Conservation (phyloP, 2,888 invertebrate genomes). For the Auanema sp. region DNA sequence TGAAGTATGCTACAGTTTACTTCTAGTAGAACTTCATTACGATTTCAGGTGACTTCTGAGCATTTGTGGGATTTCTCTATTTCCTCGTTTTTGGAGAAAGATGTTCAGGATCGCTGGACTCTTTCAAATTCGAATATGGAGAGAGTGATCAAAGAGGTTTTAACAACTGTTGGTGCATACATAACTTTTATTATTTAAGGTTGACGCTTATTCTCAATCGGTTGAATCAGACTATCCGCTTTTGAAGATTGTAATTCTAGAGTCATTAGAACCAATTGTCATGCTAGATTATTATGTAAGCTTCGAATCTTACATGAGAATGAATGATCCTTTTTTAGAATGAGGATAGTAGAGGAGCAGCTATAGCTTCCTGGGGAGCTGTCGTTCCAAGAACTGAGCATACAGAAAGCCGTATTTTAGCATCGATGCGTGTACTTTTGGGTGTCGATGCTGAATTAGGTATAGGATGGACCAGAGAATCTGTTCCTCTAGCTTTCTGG, state of each 20-base stretch:
- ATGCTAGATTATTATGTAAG: slow-evolving; percentile 36
- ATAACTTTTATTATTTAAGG: slow-evolving; percentile 8
- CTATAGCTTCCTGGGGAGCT: slow-evolving; percentile 60
- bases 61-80: slow-evolving; percentile 58
- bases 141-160: slow-evolving; percentile 28
- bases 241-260: slow-evolving; percentile 33
- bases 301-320: too few species aligned
- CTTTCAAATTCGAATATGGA: slow-evolving; percentile 31
- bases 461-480: slow-evolving; percentile 29
- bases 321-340: too few species aligned
- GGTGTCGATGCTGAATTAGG: slow-evolving; percentile 19
- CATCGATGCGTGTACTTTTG: slow-evolving; percentile 26
- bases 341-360: slow-evolving; percentile 45
- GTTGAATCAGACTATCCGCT: slow-evolving; percentile 31
- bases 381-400: slow-evolving; percentile 37
- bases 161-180: not conserved
- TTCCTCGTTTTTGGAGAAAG: slow-evolving; percentile 34
- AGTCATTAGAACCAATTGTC: slow-evolving; percentile 29
- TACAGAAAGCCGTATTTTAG: slow-evolving; percentile 30
- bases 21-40: not conserved
- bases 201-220: slow-evolving; percentile 34
- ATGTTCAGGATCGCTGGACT: slow-evolving; percentile 45
- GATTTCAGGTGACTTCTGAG: slow-evolving; percentile 35
- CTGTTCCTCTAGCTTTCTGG: slow-evolving; percentile 43
- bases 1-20: slow-evolving; percentile 17